Evolutionary conservation across 2,797 vertebrate genomes (phyloP), one percentile per base, ranked within the genome.

Genomic region (Natrix natrix): DNA sequence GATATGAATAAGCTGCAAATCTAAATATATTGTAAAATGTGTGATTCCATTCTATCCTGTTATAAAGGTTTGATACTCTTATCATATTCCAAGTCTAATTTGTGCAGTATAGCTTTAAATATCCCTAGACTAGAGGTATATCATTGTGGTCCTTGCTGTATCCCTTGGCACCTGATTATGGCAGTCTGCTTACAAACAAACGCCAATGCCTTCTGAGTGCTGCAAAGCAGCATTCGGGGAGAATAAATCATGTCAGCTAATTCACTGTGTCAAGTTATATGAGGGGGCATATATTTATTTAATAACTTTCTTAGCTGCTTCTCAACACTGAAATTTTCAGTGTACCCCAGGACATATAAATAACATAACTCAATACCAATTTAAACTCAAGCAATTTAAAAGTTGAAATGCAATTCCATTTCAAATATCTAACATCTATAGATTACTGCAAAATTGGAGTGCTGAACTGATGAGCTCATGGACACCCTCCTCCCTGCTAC

Each of bases 161-260:
- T 57, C 56, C 89, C 94, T 0, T 74, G 83, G 56, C 17, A 59
- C 59, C 43, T 93, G 61, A 0, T 5, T 10, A 0, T 0, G 86
- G 1, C 1, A 37, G 37, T 0, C 59, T 8, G 92, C 74, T 1
- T 20, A 57, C 1, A 0, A 61, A 37, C 2, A 0, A 87, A 91
- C 0, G 0, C 32, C 66, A 20, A 20, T 59, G 0, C 12, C 28
- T 54, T 91, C 83, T 43, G 52, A 43, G 93, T 87, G 0, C 2
- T 43, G 2, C 37, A 24, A 92, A 61, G 43, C 4, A 13, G 11
- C 0, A 43, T 26, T 0, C 0, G 2, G 32, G 52, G 88, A 22
- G 48, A 90, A 78, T 16, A 0, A 0, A 8, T 48, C 16, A 0
- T 0, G 2, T 13, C 28, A 87, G 48, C n/a, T 92, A 59, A 32